Conservation (phyloP, 2,888 invertebrate genomes). For the Pachycephus smyrnensis region DNA sequence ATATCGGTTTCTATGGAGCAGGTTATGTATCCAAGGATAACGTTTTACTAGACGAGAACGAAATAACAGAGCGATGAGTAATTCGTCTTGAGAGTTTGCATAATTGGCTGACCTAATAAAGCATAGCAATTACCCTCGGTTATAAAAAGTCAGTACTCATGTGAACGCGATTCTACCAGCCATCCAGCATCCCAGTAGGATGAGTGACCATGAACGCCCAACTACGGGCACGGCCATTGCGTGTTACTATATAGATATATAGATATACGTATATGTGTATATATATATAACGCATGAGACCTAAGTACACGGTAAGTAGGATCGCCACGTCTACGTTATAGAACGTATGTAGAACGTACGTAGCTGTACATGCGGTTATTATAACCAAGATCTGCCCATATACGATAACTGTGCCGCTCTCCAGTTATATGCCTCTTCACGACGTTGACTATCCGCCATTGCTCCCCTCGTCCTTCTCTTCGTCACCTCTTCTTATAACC, state of each 20-base stretch:
- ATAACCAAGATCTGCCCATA: slow-evolving; percentile 50
- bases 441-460: neutral
- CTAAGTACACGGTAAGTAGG: slow-evolving; percentile 7
- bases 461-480: neutral
- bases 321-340: slow-evolving; percentile 19
- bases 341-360: slow-evolving; percentile 10
- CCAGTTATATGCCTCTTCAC: slow-evolving; percentile 39
- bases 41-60: neutral
- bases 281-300: neutral
- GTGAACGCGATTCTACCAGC: neutral
- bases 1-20: neutral
- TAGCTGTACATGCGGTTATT: slow-evolving; percentile 51
- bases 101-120: slow-evolving; percentile 38
- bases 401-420: slow-evolving; percentile 55
- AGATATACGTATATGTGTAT: neutral
- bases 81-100: slow-evolving; percentile 20
- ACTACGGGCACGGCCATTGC: neutral
- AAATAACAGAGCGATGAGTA: slow-evolving; percentile 10
- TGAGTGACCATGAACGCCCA: neutral
- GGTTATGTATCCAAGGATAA: neutral
- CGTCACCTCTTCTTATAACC: neutral
- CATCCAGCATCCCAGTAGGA: neutral
- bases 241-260: neutral
- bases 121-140: slow-evolving; percentile 33
- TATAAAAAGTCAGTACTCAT: neutral